phyloP scores from a whole-genome alignment of 1,140 invertebrate species.

The Himalopsyche phryganea region DNA sequence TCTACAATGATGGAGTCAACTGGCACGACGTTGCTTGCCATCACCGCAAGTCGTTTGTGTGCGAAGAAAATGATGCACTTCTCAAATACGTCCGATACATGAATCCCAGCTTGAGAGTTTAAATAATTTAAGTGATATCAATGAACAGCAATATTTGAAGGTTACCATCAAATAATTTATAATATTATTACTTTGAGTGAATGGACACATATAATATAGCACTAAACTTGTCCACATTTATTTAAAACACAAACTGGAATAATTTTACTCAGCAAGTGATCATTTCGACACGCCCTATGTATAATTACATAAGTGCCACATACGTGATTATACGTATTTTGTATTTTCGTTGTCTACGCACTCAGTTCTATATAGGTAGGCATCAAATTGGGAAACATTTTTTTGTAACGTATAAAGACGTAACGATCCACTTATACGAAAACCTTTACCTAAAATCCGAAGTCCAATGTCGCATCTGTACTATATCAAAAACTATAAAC shows the following conservation, averaged over 20 bases:
- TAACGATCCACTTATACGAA: too few species aligned
- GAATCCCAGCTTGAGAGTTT: conserved; percentile 70
- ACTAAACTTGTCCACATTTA: not conserved
- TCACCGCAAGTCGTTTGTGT: conserved; percentile 78
- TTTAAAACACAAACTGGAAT: not conserved
- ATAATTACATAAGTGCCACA: too few species aligned
- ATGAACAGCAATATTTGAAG: not conserved
- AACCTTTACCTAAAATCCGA: too few species aligned
- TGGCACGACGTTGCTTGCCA: conserved; percentile 86
- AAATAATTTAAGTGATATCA: conserved; percentile 34
- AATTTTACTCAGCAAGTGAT: too few species aligned
- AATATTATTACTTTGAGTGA: not conserved
- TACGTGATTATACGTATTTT: too few species aligned
- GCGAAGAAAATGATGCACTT: conserved; percentile 77
- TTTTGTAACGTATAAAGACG: too few species aligned
- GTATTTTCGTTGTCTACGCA: too few species aligned
- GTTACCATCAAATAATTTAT: not conserved
- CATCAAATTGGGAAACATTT: too few species aligned
- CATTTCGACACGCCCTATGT: too few species aligned
- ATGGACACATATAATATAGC: not conserved
- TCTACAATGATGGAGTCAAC: conserved; percentile 82
- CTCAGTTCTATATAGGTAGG: too few species aligned
- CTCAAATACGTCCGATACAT: conserved; percentile 76
- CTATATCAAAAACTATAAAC: too few species aligned
- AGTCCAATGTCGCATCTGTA: too few species aligned